Conservation (phyloP, 2,888 invertebrate species). For the Drosophila subquinaria region DNA sequence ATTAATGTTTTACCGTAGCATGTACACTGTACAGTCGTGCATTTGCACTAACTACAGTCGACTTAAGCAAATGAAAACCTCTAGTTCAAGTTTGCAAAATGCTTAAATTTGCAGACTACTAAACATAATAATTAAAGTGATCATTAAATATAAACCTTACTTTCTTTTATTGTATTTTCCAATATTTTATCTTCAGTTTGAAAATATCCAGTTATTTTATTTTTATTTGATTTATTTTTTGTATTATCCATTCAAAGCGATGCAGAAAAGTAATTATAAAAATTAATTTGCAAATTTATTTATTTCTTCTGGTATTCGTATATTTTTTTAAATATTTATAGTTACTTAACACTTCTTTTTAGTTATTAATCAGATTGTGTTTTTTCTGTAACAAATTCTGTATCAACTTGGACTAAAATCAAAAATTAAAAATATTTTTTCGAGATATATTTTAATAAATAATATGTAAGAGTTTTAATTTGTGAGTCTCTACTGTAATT, state of each 20-base stretch:
- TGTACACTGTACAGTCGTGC: conserved; percentile 25
- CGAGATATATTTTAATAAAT: background rate
- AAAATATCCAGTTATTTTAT: background rate
- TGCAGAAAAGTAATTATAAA: background rate
- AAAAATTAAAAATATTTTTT: too few relatives aligned
- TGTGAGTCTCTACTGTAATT: background rate
- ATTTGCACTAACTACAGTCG: conserved; percentile 25
- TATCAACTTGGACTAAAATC: too few relatives aligned
- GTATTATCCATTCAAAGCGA: background rate
- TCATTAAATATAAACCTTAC: background rate
- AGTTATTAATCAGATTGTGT: too few relatives aligned
- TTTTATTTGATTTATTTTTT: background rate
- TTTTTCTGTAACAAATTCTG: too few relatives aligned
- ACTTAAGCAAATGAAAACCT: background rate
- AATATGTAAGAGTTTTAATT: background rate
- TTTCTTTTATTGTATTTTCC: background rate
- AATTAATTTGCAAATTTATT: background rate
- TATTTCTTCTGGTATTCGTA: too few relatives aligned
- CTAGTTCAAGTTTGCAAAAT: background rate
- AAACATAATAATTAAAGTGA: too few relatives aligned
- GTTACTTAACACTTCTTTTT: background rate
- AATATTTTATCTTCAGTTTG: background rate
- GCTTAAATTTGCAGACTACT: too few relatives aligned
- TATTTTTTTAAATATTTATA: too few relatives aligned
- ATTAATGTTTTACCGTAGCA: conserved; percentile 43